phyloP scores from a whole-genome alignment of 2,797 vertebrate species.

The Danio aesculapii region DNA sequence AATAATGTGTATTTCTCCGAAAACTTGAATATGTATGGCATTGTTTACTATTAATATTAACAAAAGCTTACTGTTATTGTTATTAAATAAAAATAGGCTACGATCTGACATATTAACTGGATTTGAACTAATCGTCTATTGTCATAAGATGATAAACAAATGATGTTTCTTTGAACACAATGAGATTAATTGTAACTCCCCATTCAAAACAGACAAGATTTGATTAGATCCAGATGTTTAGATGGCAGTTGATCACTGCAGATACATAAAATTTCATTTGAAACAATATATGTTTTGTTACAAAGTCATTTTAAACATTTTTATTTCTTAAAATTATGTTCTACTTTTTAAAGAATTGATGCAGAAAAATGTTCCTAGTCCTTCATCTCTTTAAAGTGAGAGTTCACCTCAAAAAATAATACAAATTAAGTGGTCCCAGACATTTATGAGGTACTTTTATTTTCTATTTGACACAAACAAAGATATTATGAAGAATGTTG shows the following conservation, averaged over 20 bases:
- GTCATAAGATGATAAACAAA: conserved; percentile 3
- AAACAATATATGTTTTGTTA: neutral
- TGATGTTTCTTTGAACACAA: neutral
- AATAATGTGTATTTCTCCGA: neutral
- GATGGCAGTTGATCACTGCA: neutral
- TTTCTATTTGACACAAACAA: too few species aligned
- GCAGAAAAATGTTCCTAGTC: neutral
- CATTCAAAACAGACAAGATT: neutral
- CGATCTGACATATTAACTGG: neutral
- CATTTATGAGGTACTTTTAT: too few species aligned
- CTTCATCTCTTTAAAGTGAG: neutral
- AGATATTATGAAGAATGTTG: too few species aligned
- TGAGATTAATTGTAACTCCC: neutral
- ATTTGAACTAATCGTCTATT: neutral
- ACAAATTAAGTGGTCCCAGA: too few species aligned
- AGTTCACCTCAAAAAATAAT: too few species aligned
- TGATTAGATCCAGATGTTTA: neutral
- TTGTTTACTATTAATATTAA: neutral
- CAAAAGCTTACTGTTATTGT: too few species aligned
- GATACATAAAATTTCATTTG: neutral
- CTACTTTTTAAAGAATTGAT: neutral
- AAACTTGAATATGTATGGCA: neutral
- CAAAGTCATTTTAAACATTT: neutral
- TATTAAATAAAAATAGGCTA: neutral
- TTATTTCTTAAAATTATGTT: neutral